Percentiles rank a stretch among this genome's conserved stretches.
phyloP scores from a whole-genome alignment of 1,140 invertebrate species.

The Mamestra configurata region DNA sequence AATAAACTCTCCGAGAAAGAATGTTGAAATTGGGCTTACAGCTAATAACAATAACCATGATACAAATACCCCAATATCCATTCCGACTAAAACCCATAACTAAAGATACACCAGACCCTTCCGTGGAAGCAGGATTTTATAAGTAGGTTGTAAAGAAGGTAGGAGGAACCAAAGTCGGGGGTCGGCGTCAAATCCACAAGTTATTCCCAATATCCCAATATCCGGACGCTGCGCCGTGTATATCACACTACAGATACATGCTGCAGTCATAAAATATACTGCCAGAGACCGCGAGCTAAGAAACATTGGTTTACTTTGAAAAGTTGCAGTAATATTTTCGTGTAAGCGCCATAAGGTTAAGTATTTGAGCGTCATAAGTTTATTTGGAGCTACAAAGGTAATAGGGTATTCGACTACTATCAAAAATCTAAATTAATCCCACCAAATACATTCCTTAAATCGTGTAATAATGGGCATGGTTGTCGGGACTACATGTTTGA shows the following conservation, averaged over 20 bases:
- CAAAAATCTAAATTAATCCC: too few species aligned
- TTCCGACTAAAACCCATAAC: constrained; percentile 21
- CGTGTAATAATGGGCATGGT: too few species aligned
- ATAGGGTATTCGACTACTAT: too few species aligned
- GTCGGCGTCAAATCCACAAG: constrained; percentile 66
- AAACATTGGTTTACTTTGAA: constrained; percentile 1
- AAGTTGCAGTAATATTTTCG: not conserved
- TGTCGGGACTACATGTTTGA: too few species aligned
- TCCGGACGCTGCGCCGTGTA: constrained; percentile 59
- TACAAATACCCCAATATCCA: constrained; percentile 10
- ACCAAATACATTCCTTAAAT: too few species aligned
- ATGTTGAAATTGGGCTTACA: not conserved
- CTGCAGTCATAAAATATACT: constrained; percentile 66
- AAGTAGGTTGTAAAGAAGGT: constrained; percentile 26
- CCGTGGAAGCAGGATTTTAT: constrained; percentile 1
- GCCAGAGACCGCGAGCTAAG: constrained; percentile 35
- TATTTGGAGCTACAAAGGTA: too few species aligned
- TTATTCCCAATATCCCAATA: constrained; percentile 71
- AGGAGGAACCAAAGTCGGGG: not conserved
- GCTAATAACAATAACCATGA: constrained; percentile 10
- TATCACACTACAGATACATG: constrained; percentile 56
- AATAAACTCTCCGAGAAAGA: not conserved
- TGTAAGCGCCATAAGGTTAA: not conserved
- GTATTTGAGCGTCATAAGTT: too few species aligned
- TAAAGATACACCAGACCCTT: constrained; percentile 9